Conservation (phyloP, 2,888 invertebrate species). For the Hydriomena furcata region DNA sequence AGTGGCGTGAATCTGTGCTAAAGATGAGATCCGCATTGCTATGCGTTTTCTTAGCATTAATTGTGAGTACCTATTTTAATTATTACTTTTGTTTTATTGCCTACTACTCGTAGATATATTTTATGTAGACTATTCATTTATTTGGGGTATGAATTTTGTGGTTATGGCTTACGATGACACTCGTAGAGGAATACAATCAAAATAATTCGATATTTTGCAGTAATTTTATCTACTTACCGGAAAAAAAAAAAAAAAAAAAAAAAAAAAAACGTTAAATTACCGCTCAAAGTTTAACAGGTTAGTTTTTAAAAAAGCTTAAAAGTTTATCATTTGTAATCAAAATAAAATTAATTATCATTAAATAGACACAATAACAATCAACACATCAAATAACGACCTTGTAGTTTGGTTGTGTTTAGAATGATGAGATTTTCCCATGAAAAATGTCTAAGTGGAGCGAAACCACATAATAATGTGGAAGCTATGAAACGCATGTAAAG, state of each 20-base stretch:
- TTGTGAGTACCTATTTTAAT: constrained; percentile 73
- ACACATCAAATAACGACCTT: constrained; percentile 58
- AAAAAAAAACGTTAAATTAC: no score
- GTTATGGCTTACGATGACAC: no score
- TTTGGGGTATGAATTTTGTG: no score
- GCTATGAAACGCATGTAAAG: background rate
- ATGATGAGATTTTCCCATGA: constrained; percentile 59
- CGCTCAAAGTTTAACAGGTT: no score
- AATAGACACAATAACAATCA: constrained; percentile 33
- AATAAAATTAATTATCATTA: constrained; percentile 18
- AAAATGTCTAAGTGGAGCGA: constrained; percentile 57
- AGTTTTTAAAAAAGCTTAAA: no score
- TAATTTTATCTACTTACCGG: no score
- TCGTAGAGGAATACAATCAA: no score
- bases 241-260: no score
- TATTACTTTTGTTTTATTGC: background rate
- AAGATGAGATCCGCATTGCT: constrained; percentile 70
- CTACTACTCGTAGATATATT: no score
- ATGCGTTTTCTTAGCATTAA: constrained; percentile 65
- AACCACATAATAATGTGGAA: constrained; percentile 23
- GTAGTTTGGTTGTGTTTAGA: constrained; percentile 39
- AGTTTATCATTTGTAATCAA: no score
- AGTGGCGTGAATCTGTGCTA: constrained; percentile 57
- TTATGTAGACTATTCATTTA: no score
- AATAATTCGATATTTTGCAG: no score